Conservation (phyloP, 2,797 vertebrate genomes). For the Sciaenops ocellatus region DNA sequence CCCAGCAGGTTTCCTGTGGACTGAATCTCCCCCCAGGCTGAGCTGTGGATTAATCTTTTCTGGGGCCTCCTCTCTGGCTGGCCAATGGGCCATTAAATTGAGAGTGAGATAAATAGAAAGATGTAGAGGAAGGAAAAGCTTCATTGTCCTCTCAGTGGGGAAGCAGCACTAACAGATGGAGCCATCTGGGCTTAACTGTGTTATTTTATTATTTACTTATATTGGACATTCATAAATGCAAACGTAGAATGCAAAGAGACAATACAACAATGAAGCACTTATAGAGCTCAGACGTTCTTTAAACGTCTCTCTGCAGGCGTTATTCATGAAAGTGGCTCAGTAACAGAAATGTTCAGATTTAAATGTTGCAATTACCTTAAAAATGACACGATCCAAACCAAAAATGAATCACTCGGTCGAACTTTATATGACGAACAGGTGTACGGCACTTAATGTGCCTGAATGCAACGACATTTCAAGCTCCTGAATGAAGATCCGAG, state of each 20-base stretch:
- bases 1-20: constrained; percentile 19
- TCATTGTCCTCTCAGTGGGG: constrained; percentile 57
- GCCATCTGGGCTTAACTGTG: constrained; percentile 22
- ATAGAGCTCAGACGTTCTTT: background rate
- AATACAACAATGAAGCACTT: background rate
- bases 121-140: constrained; percentile 34
- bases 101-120: constrained; percentile 52
- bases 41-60: constrained; percentile 50
- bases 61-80: constrained; percentile 22
- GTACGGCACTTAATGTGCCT: no score
- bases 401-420: no score
- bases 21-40: constrained; percentile 33
- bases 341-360: no score
- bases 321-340: background rate
- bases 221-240: constrained; percentile 39
- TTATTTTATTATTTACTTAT: constrained; percentile 40
- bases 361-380: no score
- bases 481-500: no score
- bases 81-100: constrained; percentile 59
- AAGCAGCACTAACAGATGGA: constrained; percentile 22
- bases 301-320: background rate
- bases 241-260: background rate
- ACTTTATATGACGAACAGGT: no score
- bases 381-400: no score
- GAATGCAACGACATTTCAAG: no score